phyloP scores from a whole-genome alignment of 2,113 vertebrate genomes.

The Equus przewalskii region DNA sequence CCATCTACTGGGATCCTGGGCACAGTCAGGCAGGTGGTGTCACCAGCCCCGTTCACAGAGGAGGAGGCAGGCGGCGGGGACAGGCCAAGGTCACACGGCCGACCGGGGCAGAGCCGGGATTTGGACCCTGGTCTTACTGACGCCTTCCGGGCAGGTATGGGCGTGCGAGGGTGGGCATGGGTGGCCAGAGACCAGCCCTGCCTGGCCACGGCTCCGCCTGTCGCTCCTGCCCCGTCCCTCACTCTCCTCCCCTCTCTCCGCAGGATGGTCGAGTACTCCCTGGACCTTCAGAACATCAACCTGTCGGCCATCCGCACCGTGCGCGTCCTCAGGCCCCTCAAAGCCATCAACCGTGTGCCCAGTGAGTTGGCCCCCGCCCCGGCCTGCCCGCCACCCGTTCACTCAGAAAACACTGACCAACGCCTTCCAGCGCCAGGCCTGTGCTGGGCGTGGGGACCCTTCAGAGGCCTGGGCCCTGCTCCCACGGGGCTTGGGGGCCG shows the following conservation, averaged over 20 bases:
- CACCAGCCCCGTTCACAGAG: neutral
- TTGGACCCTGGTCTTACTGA: neutral
- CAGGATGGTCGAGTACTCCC: slow-evolving; percentile 98
- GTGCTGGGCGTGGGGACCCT: neutral
- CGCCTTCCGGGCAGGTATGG: neutral
- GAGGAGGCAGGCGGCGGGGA: neutral
- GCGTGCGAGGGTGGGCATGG: accelerated
- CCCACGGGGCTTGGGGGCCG: neutral
- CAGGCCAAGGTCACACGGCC: neutral
- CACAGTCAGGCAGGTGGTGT: accelerated
- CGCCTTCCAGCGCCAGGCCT: neutral
- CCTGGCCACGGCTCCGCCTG: accelerated
- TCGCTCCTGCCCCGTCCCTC: neutral
- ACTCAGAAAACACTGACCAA: neutral
- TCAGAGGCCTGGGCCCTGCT: neutral
- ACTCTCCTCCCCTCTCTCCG: slow-evolving; percentile 71
- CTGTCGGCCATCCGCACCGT: slow-evolving; percentile 98
- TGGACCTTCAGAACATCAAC: slow-evolving; percentile 99
- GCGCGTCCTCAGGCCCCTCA: slow-evolving; percentile 96
- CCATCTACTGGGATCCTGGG: neutral
- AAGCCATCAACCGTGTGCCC: slow-evolving; percentile 99
- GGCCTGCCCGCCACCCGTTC: neutral
- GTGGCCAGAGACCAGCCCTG: neutral
- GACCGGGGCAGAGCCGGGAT: accelerated
- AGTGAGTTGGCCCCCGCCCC: slow-evolving; percentile 90